Conservation (phyloP, 1,140 invertebrate species). For the Scaptomyza montana region DNA sequence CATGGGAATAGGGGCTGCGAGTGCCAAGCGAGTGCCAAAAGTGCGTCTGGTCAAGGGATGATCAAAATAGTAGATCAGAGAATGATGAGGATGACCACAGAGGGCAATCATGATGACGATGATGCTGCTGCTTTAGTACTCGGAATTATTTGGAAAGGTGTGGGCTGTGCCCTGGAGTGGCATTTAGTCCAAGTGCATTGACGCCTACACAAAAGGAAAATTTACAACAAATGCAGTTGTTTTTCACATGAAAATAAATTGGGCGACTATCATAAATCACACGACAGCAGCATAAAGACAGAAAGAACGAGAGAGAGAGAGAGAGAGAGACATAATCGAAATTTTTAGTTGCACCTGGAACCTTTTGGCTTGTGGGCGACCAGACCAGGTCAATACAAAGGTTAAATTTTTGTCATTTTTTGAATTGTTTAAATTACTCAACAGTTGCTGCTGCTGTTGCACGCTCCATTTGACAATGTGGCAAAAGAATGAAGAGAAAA, state of each 20-base stretch:
- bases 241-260: constrained; percentile 49
- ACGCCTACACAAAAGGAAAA: constrained; percentile 74
- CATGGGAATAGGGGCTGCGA: constrained; percentile 50
- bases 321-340: background rate
- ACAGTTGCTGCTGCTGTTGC: constrained; percentile 52
- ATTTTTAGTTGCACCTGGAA: constrained; percentile 63
- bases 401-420: constrained; percentile 16
- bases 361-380: constrained; percentile 59
- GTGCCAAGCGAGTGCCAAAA: constrained; percentile 71
- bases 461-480: constrained; percentile 70
- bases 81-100: constrained; percentile 57
- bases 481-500: constrained; percentile 52
- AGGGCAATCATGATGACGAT: constrained; percentile 18
- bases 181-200: constrained; percentile 48
- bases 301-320: background rate
- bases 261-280: constrained; percentile 67
- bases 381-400: constrained; percentile 27
- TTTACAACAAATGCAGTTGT: constrained; percentile 22
- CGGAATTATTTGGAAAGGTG: constrained; percentile 41
- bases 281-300: constrained; percentile 17
- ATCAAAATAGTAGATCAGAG: constrained; percentile 19
- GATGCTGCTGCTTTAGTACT: constrained; percentile 21
- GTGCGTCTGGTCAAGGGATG: constrained; percentile 69
- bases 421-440: constrained; percentile 71
- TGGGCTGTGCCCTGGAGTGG: constrained; percentile 50